Conservation (phyloP, 1,140 invertebrate genomes). For the Sycobia sp. region DNA sequence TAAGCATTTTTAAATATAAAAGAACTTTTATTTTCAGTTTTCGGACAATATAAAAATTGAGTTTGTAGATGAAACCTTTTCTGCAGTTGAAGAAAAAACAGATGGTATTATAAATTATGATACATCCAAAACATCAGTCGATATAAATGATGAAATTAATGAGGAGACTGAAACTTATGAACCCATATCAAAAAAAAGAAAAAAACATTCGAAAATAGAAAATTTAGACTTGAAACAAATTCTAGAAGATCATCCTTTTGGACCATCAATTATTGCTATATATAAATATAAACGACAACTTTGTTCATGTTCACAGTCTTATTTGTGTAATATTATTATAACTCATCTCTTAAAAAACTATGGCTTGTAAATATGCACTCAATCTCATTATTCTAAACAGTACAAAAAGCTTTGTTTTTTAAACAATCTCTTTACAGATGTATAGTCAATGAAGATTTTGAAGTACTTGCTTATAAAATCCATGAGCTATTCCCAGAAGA, state of each 20-base stretch:
- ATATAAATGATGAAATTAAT: too few relatives aligned
- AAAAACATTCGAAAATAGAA: too few relatives aligned
- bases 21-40: too few relatives aligned
- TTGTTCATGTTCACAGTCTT: not conserved
- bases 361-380: not conserved
- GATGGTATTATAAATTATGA: too few relatives aligned
- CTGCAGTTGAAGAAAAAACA: too few relatives aligned
- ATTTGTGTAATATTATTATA: not conserved
- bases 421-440: not conserved
- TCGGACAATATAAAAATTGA: too few relatives aligned
- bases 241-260: not conserved
- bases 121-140: too few relatives aligned
- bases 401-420: not conserved
- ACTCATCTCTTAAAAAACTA: not conserved
- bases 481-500: not conserved
- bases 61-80: too few relatives aligned
- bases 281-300: not conserved
- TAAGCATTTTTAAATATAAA: too few relatives aligned
- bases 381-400: not conserved
- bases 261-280: not conserved
- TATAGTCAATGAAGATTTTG: not conserved
- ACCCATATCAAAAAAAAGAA: too few relatives aligned
- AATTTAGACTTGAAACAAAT: not conserved
- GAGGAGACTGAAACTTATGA: too few relatives aligned
- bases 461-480: not conserved